Evolutionary conservation across 2,888 invertebrate species (phyloP), one percentile per base, ranked within the genome.

Genomic region (Apocheima hispidaria): DNA sequence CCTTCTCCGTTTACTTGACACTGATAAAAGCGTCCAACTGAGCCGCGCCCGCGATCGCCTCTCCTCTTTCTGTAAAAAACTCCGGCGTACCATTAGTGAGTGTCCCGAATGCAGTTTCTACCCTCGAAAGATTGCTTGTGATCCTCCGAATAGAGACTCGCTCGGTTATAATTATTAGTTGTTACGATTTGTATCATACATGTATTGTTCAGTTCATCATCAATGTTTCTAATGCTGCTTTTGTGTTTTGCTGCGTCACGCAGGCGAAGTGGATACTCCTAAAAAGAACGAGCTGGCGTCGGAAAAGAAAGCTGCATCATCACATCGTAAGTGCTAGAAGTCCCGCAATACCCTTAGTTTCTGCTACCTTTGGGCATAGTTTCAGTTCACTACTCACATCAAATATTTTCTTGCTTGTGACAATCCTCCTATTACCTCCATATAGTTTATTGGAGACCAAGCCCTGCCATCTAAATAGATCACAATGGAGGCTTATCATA

Each of bases 221-320:
- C 73, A 86, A 87, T 91, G 86, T 91, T n/a, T 90, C 88, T 92
- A 92, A 92, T 91, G 84, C 80, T 88, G 89, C 89, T 92, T 92
- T 92, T 92, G 90, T 92, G 87, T 92, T 90, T 89, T 88, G 84
- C 85, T 78, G 86, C 84, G 81, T 83, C 82, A 75, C 77, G 80
- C 92, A 92, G 91, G 93, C 89, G 87, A 93, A 89, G 90, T 92
- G 93, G 87, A 93, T 78, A 86, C 92, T 78, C 86, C 90, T 87
- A 90, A 92, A 92, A 91, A 89, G 87, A 77, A 79, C 83, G 92
- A 92, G 84, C 86, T 86, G 86, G 85, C 89, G 84, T 79, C 90
- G 78, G 92, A 92, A 77, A 92, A 92, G 90, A 92, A 91, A 85
- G 77, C 88, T 72, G 80, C 87, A 75, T 80, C 87, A 77, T 88